These are phyloP conservation scores for Dilophus febrilis DNA, from an alignment of 2,888 invertebrate genomes.

Conservation along the genomic window DNA sequence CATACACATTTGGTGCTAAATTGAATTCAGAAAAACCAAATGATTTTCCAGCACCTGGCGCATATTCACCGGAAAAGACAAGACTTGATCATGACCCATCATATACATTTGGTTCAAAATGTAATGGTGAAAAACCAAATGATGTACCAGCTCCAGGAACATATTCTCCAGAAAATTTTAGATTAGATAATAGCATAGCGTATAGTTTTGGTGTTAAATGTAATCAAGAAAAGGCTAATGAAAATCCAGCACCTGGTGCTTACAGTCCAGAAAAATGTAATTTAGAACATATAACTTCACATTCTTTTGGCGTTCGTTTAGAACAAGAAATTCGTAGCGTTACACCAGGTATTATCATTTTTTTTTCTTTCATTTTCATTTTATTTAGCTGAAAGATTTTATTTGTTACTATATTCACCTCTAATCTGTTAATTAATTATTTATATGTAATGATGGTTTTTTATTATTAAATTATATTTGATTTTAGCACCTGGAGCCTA, in stretches of 20 bases:
- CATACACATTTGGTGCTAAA: constrained; percentile 32
- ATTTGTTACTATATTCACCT: too few species aligned
- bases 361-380: too few species aligned
- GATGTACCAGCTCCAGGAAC: constrained; percentile 44
- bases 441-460: too few species aligned
- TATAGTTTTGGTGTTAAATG: constrained; percentile 49
- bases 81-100: constrained; percentile 43
- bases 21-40: constrained; percentile 21
- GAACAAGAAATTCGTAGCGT: constrained; percentile 26
- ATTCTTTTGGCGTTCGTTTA: constrained; percentile 39
- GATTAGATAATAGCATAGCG: constrained; percentile 38
- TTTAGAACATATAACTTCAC: constrained; percentile 36
- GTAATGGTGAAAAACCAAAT: constrained; percentile 32
- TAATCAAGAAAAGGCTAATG: constrained; percentile 39
- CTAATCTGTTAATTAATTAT: too few species aligned
- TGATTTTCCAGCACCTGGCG: constrained; percentile 35
- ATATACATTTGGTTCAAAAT: constrained; percentile 41
- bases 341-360: background rate
- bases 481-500: constrained; percentile 23
- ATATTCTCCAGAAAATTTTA: constrained; percentile 39
- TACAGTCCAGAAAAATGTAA: constrained; percentile 38
- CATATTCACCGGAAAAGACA: constrained; percentile 35
- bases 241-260: constrained; percentile 49
- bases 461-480: too few species aligned
- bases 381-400: too few species aligned